These are phyloP conservation scores for Drosophila micromelanica DNA, from an alignment of 1,140 invertebrate genomes.

Conservation along the genomic window DNA sequence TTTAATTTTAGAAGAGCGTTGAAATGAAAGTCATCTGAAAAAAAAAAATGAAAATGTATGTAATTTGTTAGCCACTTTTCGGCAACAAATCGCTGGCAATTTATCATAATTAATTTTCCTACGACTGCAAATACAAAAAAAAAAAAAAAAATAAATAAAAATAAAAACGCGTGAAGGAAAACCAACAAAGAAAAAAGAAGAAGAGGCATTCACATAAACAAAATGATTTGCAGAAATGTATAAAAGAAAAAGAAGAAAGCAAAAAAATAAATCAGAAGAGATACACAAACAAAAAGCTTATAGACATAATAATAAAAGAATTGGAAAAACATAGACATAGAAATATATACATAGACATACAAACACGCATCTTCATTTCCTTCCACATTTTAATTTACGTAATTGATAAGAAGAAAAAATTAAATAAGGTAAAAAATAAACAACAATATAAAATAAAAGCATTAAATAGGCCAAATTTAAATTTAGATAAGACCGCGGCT, in stretches of 20 bases:
- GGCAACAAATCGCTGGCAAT: conserved; percentile 32
- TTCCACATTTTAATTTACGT: conserved; percentile 62
- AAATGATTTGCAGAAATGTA: conserved; percentile 57
- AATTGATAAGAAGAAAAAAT: conserved; percentile 70
- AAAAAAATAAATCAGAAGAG: conserved; percentile 35
- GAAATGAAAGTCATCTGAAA: neutral
- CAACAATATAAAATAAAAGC: conserved; percentile 16
- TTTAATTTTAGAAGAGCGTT: neutral
- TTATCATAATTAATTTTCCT: conserved; percentile 44
- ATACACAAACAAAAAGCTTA: conserved; percentile 16
- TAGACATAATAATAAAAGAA: conserved; percentile 38
- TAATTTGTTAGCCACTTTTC: conserved; percentile 1
- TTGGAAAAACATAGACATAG: conserved; percentile 11
- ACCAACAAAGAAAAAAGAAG: neutral
- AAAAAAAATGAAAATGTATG: conserved; percentile 4
- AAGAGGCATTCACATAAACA: conserved; percentile 37
- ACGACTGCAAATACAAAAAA: conserved; percentile 5
- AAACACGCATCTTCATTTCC: conserved; percentile 40
- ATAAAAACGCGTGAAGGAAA: neutral
- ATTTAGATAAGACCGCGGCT: conserved; percentile 62
- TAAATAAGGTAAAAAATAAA: neutral
- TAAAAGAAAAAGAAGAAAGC: conserved; percentile 27
- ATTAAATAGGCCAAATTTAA: conserved; percentile 77
- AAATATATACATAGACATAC: conserved; percentile 14
- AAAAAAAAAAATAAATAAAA: too few species aligned